Base-by-base conservation (phyloP, 2,888 invertebrate species). In the Drosophila helvetica region DNA sequence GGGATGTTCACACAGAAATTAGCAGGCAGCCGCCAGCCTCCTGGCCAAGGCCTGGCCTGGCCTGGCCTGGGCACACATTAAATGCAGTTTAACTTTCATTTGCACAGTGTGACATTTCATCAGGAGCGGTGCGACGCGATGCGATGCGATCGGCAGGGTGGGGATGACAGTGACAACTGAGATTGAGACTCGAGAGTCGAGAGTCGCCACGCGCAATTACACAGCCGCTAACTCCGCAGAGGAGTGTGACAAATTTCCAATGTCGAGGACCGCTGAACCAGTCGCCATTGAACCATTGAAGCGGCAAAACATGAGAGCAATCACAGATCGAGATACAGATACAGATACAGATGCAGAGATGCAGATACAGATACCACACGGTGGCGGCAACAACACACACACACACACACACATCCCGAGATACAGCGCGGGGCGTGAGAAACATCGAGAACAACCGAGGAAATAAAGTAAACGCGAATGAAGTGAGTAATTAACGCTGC, bases 1-100 rank as follows among this genome's bases (percentile, higher is more conserved):
- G 70, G 27, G 17, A 70, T 30, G 69, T 80, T 79, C 83, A 79
- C 86, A 80, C 80, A 77, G 73, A 85, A 86, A 85, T 85, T 83
- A 79, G 86, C 83, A 73, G 61, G 18, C 66, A 50, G 66, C 2
- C 33, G 4, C 12, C 66, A 47, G 66, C 3, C 33, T 12, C 12
- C 12, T 3, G 12, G 33, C 12, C 12, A 4, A 3, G 27, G 4
- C 4, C 22, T n/a, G n/a, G n/a, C 12, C 12, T 3, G 12, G 33
- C 12, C 12, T 1, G 27, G 4, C 4, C 22, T 6, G 27, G 33
- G 42, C 38, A 51, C 55, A 64, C 69, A 74, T 86, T 80, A 88
- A 89, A 88, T 89, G 90, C 83, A 86, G 86, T 89, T 89, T 86
- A 90, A 85, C 88, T 89, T 77, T 75, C 86, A 88, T 89, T 89